Conservation (phyloP, 2,797 vertebrate genomes). For the Euthynnus affinis region DNA sequence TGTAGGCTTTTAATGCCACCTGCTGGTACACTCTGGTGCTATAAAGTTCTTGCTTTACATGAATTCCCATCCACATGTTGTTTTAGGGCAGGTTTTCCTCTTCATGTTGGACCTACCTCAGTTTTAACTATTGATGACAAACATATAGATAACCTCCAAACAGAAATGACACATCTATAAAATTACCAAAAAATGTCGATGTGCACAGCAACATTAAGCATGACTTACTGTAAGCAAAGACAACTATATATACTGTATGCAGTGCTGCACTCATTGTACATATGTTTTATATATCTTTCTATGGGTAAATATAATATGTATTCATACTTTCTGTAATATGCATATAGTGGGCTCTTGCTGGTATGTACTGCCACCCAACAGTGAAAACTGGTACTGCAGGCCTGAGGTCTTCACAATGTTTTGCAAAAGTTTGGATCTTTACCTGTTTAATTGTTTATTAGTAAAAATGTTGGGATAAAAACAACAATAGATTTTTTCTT, state of each 20-base stretch:
- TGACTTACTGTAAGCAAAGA: not conserved
- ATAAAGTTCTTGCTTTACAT: not conserved
- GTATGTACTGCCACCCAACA: slow-evolving; percentile 59
- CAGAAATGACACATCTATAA: not conserved
- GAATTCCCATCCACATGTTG: not conserved
- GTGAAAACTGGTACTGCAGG: slow-evolving; percentile 40
- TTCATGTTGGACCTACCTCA: not conserved
- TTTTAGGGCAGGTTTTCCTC: not conserved
- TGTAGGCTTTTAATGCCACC: slow-evolving; percentile 59
- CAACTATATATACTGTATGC: not conserved
- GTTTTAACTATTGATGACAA: not conserved
- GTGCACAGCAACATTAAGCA: not conserved
- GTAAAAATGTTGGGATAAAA: not conserved
- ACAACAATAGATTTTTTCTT: not conserved
- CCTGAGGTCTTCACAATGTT: not conserved
- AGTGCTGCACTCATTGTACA: not conserved
- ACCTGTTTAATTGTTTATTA: not conserved
- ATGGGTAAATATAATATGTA: not conserved
- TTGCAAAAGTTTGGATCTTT: not conserved
- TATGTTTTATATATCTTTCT: not conserved
- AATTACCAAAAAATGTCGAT: not conserved
- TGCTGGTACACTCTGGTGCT: slow-evolving; percentile 56
- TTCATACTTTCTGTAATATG: not conserved
- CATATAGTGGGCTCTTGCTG: not conserved
- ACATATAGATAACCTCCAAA: not conserved